Evolutionary conservation across 2,888 invertebrate genomes (phyloP), one percentile per base, ranked within the genome.

Genomic region (Xiphydria camelus): DNA sequence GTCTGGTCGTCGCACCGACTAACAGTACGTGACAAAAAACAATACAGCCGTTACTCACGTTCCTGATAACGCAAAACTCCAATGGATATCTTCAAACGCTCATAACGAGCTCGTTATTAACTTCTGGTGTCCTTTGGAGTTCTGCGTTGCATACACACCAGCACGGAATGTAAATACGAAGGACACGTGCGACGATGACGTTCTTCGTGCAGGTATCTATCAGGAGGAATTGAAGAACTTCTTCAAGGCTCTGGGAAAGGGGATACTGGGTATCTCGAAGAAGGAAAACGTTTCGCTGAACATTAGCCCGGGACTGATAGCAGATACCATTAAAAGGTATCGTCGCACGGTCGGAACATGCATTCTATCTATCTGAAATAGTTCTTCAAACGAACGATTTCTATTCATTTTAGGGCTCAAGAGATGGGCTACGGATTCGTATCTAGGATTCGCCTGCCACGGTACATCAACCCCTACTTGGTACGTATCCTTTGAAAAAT

Each of bases 211-310:
- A 71, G 82, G 55, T 74, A 76, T 51, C 78, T 82, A 64, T 48
- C 83, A 82, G 59, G 84, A 85, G 63, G 85, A 86, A 4, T 77
- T 82, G 23, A 85, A 84, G 68, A 83, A 84, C 44, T 86, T 86
- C 70, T 84, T 87, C 68, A 80, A 83, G 62, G 85, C 84, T 6
- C 78, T 85, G 12, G 86, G 86, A 12, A 85, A 84, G 73, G 85
- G 83, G 37, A 79, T 89, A 66, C 72, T 84, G 76, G 79, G 88
- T 57, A 72, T 89, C 23, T 75, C 82, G 43, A 82, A 77, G 73
- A 82, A 81, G 79, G 81, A 77, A 73, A 77, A 78, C 75, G 82
- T 76, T 66, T 80, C 79, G 65, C 70, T 83, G 41, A 77, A 82
- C 17, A 82, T 84, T 65, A 79, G 82, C 66, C 81, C 85, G 26